Evolutionary conservation across 1,140 invertebrate genomes (phyloP).

Genomic region (Parasteatoda tepidariorum): DNA sequence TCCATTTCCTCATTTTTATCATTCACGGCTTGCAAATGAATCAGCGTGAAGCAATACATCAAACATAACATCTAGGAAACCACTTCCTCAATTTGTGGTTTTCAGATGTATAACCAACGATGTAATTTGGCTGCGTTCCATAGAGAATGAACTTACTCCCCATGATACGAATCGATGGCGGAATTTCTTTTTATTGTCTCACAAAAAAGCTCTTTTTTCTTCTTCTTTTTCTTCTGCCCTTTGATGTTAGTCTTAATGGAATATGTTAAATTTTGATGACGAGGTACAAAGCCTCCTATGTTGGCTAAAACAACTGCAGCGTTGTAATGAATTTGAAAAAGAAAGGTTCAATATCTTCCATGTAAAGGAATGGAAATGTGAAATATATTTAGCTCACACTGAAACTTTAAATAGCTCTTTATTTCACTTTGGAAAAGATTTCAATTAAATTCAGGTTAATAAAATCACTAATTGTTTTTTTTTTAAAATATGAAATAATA

Average conservation of each 20-base stretch:
- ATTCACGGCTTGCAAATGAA: slow-evolving; percentile 9
- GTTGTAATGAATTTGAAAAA: too few relatives aligned
- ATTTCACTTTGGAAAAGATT: too few relatives aligned
- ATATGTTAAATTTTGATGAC: not conserved
- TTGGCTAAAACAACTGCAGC: too few relatives aligned
- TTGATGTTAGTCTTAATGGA: not conserved
- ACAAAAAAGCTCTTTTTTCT: not conserved
- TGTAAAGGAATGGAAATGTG: too few relatives aligned
- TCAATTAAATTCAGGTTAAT: too few relatives aligned
- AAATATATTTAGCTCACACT: too few relatives aligned
- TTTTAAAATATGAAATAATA: too few relatives aligned
- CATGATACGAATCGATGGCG: slow-evolving; percentile 23
- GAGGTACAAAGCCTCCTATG: too few relatives aligned
- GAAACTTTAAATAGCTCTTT: too few relatives aligned
- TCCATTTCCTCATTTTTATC: slow-evolving; percentile 31
- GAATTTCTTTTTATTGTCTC: not conserved
- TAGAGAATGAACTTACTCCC: not conserved
- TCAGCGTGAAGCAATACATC: slow-evolving; percentile 7
- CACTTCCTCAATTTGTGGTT: slow-evolving; percentile 35
- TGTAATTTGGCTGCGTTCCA: slow-evolving; percentile 35
- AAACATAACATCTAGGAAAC: not conserved
- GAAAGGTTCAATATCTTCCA: not conserved
- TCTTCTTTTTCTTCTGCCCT: not conserved
- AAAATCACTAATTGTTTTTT: too few relatives aligned
- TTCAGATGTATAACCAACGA: slow-evolving; percentile 12